Base-by-base conservation (phyloP, 2,888 invertebrate species). In the Drosophila tanythrix region DNA sequence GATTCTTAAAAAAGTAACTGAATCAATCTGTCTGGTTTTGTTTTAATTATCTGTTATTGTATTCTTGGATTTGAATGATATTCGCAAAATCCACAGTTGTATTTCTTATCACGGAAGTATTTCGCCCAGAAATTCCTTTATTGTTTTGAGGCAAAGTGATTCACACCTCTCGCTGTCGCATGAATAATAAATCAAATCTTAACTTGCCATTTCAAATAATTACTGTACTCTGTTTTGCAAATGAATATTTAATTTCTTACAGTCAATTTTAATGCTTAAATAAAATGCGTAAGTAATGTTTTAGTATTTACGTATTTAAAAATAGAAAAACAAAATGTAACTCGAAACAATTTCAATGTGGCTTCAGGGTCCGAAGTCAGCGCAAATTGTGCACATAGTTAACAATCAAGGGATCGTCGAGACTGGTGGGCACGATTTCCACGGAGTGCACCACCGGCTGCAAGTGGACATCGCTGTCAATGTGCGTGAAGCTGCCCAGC, bases 401-500 rank as follows among this genome's bases (percentile, higher is more conserved):
- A 48, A 90, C 84, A 74, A 92, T 83, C 60, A 92, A 68, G 5
- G 84, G 82, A 69, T 91, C 90, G 60, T 92, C 91, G 59, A 92
- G 67, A 57, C 85, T 82, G 36, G 88, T 82, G 46, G 92, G 92
- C 56, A 92, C 92, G 60, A 92, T 90, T 79, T 92, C 92, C 21
- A 92, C 84, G 5, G 92, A 92, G 56, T 92, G 90, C 8, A 92
- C 92, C 40, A 86, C 91, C 5, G 92, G 92, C 77, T 92, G 92
- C 72, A 92, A 76, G 59, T 90, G 91, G 38, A 74, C 79, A 38
- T 84, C 92, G 72, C 92, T 92, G 64, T 79, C 91, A 53, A 88
- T 80, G 76, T 92, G 91, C 36, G 91, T 87, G 62, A 90, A 92
- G 64, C 88, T 90, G 63, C 89, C 92, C 50, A 90, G 71, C 57